phyloP scores from a whole-genome alignment of 2,797 vertebrate genomes.

The Coregonus suidteri region DNA sequence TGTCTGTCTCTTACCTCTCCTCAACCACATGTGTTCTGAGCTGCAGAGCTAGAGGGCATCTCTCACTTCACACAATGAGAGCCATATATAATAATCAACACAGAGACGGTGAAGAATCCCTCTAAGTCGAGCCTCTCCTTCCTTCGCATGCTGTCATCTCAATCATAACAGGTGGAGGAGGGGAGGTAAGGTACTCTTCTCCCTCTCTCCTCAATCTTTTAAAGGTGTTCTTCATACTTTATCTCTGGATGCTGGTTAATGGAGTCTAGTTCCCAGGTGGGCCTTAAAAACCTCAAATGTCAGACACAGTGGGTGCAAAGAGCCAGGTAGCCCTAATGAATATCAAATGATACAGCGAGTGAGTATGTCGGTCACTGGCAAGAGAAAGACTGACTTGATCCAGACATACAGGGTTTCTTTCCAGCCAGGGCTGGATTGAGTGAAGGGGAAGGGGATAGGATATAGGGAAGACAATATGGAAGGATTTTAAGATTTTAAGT shows the following conservation, averaged over 20 bases:
- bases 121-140: not conserved
- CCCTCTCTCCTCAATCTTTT: not conserved
- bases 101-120: not conserved
- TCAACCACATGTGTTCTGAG: conserved; percentile 37
- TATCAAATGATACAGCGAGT: conserved; percentile 64
- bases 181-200: not conserved
- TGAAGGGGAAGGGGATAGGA: too few relatives aligned
- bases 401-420: conserved; percentile 46
- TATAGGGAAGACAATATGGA: not conserved
- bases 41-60: conserved; percentile 44
- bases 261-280: conserved; percentile 61
- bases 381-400: conserved; percentile 25
- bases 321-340: conserved; percentile 52
- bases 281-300: conserved; percentile 72
- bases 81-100: conserved; percentile 24
- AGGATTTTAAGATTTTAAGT: conserved; percentile 23
- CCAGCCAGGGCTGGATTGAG: conserved; percentile 41
- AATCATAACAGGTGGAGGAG: not conserved
- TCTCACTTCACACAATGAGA: conserved; percentile 42
- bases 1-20: not conserved
- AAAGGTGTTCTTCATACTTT: not conserved
- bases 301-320: conserved; percentile 32
- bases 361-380: not conserved
- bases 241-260: not conserved
- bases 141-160: not conserved